phyloP scores from a whole-genome alignment of 2,113 vertebrate species.

The Pachyramphus minor region DNA sequence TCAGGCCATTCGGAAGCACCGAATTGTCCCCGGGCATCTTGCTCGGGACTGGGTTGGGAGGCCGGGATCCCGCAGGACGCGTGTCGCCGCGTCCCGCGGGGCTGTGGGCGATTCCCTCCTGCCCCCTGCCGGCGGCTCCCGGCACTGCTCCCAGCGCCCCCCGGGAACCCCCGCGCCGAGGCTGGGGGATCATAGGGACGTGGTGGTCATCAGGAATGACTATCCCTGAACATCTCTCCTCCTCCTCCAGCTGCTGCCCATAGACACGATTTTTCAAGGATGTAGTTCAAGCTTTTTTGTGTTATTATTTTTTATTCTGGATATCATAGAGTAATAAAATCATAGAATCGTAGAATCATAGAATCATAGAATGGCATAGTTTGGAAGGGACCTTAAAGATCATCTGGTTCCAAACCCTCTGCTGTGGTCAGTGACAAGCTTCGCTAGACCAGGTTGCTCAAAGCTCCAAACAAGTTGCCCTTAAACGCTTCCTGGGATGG shows the following conservation, averaged over 20 bases:
- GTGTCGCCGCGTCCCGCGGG: neutral
- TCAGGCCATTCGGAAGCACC: neutral
- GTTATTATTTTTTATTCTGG: neutral
- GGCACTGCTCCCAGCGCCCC: neutral
- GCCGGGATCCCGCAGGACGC: neutral
- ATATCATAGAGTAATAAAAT: accelerated
- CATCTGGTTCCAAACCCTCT: neutral
- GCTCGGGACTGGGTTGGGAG: neutral
- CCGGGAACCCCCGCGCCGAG: accelerated
- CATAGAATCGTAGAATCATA: accelerated
- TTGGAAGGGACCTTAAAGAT: neutral
- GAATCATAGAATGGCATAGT: neutral
- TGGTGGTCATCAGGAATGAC: neutral
- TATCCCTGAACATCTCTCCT: accelerated
- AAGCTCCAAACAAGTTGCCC: neutral
- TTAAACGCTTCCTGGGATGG: neutral
- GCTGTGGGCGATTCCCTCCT: neutral
- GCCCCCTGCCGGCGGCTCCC: constrained; percentile 1
- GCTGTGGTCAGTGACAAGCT: neutral
- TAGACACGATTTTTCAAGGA: accelerated
- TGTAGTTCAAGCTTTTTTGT: neutral
- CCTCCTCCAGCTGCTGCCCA: neutral
- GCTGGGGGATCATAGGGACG: accelerated
- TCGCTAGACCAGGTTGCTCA: neutral
- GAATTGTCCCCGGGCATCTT: neutral